Evolutionary conservation across 2,113 vertebrate species (phyloP), one percentile per base, ranked within the genome.

Genomic region (Orientallactaga bullata): DNA sequence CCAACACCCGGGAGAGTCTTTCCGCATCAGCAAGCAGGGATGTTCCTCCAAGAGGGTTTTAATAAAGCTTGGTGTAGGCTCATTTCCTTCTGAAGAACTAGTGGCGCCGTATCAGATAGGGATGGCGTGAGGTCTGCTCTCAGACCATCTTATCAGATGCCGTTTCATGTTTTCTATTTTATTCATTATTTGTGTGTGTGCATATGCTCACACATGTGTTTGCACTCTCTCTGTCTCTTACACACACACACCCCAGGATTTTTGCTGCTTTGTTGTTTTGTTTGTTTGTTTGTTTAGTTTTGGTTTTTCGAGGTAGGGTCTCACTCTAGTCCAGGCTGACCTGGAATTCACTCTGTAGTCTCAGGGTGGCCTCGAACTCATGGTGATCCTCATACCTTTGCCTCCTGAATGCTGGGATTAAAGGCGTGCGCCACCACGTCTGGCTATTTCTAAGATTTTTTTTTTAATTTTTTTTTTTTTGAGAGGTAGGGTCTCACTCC

Each of bases 21-120:
- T 85, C 77, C 82, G 16, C 32, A 4, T 82, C 7, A 7, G 66
- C 58, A 26, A 63, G 2, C 32, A n/a, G 88, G 82, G 71, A 8
- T 63, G 47, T 89, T 82, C 73, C 74, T 87, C 74, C 35, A 42
- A 73, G 61, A 76, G 11, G 0, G 51, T 60, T 90, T 61, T 37
- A 16, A 66, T 73, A n/a, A 2, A 81, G 42, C 39, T 60, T 39
- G 2, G 16, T 3, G 24, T 4, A 28, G 83, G 76, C 55, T 80
- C 23, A 35, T 91, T 91, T 94, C 93, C 94, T 85, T 69, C 63
- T 60, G 74, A 66, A 68, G 61, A 80, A 30, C 39, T 5, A 63
- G 77, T 16, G 8, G 47, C 26, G 11, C 69, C 39, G 6, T 18
- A 11, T 47, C 51, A 17, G 68, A 3, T 32, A 2, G 26, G 69